Percentiles rank a stretch among this genome's conserved stretches.
Conservation (phyloP, 2,888 invertebrate genomes). For the Terebella lapidaria region DNA sequence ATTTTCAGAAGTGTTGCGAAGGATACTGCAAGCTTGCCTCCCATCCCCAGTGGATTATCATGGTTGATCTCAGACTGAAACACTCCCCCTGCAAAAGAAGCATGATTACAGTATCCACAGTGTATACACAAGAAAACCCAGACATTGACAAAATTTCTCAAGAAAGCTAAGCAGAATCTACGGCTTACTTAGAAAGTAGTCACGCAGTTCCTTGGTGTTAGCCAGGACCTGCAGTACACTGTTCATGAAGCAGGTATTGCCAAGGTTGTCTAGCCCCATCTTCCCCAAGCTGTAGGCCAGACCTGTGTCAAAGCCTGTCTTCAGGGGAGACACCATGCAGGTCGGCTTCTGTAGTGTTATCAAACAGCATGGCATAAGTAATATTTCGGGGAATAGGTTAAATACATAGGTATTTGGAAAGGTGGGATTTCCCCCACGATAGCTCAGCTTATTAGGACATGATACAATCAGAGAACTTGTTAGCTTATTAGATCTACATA, state of each 20-base stretch:
- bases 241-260: conserved; percentile 60
- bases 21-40: conserved; percentile 55
- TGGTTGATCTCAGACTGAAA: conserved; percentile 55
- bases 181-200: conserved; percentile 54
- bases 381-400: too few species aligned
- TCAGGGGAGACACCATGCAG: conserved; percentile 49
- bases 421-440: too few species aligned
- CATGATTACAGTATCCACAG: too few species aligned
- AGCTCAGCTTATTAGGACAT: neutral
- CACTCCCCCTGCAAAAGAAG: conserved; percentile 32
- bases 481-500: too few species aligned
- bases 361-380: too few species aligned
- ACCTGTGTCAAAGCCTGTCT: conserved; percentile 24
- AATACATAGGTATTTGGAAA: too few species aligned
- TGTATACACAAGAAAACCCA: too few species aligned
- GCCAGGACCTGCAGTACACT: conserved; percentile 57
- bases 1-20: conserved; percentile 56
- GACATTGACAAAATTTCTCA: neutral
- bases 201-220: conserved; percentile 56
- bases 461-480: too few species aligned
- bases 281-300: conserved; percentile 42
- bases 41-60: conserved; percentile 55
- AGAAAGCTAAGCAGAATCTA: neutral
- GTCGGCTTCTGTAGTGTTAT: conserved; percentile 45
- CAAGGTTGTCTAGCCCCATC: conserved; percentile 57